Evolutionary conservation across 37 sponge, comb jelly and placozoan species (phyloP).

Genomic region (Corticium candelabrum): DNA sequence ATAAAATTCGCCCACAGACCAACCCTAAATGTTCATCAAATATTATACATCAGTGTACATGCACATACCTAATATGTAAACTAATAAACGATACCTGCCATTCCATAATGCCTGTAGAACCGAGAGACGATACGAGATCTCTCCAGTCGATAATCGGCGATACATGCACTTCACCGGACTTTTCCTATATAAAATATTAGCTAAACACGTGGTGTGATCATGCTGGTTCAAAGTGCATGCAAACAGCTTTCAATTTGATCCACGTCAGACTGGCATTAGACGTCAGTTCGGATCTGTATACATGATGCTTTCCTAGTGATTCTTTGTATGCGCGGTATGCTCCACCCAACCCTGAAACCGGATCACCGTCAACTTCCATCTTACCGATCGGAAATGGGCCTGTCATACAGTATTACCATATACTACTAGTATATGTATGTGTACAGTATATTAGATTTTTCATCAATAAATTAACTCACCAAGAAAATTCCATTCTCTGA

Average conservation of each 20-base stretch:
- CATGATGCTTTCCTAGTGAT: neutral
- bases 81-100: neutral
- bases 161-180: neutral
- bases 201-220: neutral
- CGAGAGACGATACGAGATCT: neutral
- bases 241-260: neutral
- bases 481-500: neutral
- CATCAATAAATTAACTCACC: neutral
- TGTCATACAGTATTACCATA: neutral
- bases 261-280: neutral
- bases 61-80: neutral
- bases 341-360: conserved; percentile 7
- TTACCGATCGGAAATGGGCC: conserved; percentile 12
- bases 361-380: conserved; percentile 9
- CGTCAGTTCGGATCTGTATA: neutral
- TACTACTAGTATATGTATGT: too few relatives aligned
- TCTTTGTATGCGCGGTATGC: neutral
- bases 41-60: neutral
- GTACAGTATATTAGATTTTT: neutral
- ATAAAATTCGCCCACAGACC: neutral
- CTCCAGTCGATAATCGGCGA: neutral
- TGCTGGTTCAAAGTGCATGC: neutral
- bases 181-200: neutral
- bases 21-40: neutral
- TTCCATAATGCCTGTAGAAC: conserved; percentile 1